A percentile compares a stretch with the other conserved stretches of the same genome.
phyloP scores from a whole-genome alignment of 2,113 vertebrate genomes.

The Oplegnathus fasciatus region DNA sequence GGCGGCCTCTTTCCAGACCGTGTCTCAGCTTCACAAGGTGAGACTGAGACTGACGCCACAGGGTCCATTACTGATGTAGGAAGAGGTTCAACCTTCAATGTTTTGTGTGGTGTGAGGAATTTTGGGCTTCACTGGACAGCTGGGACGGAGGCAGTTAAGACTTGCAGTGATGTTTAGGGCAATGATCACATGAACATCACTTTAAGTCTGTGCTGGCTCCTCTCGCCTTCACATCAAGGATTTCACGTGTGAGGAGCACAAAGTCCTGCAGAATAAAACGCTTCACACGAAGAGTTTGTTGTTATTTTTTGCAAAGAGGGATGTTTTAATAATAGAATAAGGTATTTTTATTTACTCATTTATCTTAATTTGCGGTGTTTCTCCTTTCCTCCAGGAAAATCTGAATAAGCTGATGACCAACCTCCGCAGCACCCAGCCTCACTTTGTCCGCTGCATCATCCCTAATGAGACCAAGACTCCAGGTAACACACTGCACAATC shows the following conservation, averaged over 20 bases:
- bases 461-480: slow-evolving; percentile 96
- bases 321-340: not conserved
- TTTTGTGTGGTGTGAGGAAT: not conserved
- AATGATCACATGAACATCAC: slow-evolving; percentile 99
- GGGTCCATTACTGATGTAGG: not conserved
- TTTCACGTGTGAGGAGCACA: not conserved
- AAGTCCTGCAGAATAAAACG: not conserved
- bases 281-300: not conserved
- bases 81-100: not conserved
- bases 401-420: slow-evolving; percentile 98
- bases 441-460: slow-evolving; percentile 96
- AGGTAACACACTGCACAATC: slow-evolving; percentile 74
- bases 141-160: slow-evolving; percentile 91
- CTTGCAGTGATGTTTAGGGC: slow-evolving; percentile 99
- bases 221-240: slow-evolving; percentile 73
- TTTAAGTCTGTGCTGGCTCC: slow-evolving; percentile 99
- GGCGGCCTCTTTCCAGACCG: slow-evolving; percentile 95
- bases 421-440: slow-evolving; percentile 93
- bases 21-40: slow-evolving; percentile 96
- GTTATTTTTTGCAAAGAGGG: not conserved
- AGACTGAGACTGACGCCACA: slow-evolving; percentile 70
- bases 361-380: slow-evolving; percentile 2
- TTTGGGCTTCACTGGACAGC: slow-evolving; percentile 26
- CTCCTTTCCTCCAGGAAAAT: slow-evolving; percentile 88
- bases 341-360: not conserved